These are phyloP conservation scores for Etheostoma nigrum DNA, from an alignment of 2,797 vertebrate genomes.

Conservation along the genomic window DNA sequence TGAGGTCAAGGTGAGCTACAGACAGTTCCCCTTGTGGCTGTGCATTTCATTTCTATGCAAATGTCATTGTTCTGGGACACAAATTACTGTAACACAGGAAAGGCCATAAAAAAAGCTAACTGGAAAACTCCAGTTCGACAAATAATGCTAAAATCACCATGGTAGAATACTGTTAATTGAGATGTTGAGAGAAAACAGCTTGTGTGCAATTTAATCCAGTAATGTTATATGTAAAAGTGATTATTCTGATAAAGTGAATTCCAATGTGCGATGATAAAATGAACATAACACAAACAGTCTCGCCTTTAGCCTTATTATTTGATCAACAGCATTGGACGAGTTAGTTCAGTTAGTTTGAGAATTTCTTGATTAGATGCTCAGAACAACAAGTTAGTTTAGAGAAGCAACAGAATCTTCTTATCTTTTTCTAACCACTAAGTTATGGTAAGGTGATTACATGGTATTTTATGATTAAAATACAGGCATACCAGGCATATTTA, in stretches of 20 bases:
- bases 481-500: background rate
- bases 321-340: background rate
- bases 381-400: background rate
- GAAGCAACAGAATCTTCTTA: background rate
- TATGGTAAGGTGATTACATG: background rate
- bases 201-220: background rate
- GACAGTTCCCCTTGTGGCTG: background rate
- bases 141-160: background rate
- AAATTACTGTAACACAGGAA: background rate
- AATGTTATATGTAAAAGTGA: background rate
- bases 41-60: background rate
- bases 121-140: background rate
- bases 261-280: background rate
- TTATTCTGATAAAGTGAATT: background rate
- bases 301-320: background rate
- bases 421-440: background rate
- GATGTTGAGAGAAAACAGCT: background rate
- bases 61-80: background rate
- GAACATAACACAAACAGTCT: background rate
- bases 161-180: background rate
- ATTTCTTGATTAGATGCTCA: background rate
- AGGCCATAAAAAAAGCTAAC: background rate
- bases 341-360: background rate
- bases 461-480: background rate
- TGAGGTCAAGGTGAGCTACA: background rate